These are phyloP conservation scores for Saccostrea echinata DNA, from an alignment of 1,140 invertebrate genomes.

Conservation along the genomic window DNA sequence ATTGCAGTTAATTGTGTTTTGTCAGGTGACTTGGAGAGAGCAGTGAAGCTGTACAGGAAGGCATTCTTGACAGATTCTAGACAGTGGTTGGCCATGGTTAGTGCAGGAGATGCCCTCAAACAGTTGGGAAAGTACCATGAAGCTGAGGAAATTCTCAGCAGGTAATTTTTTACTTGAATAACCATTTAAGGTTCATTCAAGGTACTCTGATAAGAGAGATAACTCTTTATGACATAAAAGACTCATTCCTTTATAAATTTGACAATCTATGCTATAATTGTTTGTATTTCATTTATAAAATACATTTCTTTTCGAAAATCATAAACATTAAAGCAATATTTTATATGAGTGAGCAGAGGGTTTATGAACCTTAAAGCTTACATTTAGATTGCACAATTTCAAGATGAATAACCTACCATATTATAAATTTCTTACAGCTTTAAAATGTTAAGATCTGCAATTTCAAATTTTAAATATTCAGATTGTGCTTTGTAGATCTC, in stretches of 20 bases:
- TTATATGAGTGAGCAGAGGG: too few relatives aligned
- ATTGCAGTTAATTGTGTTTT: background rate
- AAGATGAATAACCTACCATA: too few relatives aligned
- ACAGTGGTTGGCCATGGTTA: conserved; percentile 74
- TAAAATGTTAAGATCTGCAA: background rate
- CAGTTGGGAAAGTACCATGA: conserved; percentile 57
- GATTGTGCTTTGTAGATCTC: conserved; percentile 78
- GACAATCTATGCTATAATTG: too few relatives aligned
- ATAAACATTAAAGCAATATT: too few relatives aligned
- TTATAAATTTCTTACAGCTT: too few relatives aligned
- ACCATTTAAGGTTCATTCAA: background rate
- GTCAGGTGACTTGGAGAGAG: conserved; percentile 73
- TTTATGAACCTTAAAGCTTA: too few relatives aligned
- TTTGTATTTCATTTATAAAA: too few relatives aligned
- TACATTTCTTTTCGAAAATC: too few relatives aligned
- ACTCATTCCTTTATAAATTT: too few relatives aligned
- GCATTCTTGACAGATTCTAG: conserved; percentile 73
- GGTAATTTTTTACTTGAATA: too few relatives aligned
- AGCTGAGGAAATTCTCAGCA: conserved; percentile 62
- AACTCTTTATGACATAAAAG: too few relatives aligned
- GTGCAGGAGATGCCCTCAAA: conserved; percentile 62
- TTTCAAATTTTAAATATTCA: background rate
- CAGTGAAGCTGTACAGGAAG: conserved; percentile 74
- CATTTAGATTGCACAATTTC: too few relatives aligned
- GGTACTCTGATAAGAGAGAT: background rate